Evolutionary conservation across 1,140 invertebrate species (phyloP), one percentile per base, ranked within the genome.

Genomic region (Pectinophora gossypiella): DNA sequence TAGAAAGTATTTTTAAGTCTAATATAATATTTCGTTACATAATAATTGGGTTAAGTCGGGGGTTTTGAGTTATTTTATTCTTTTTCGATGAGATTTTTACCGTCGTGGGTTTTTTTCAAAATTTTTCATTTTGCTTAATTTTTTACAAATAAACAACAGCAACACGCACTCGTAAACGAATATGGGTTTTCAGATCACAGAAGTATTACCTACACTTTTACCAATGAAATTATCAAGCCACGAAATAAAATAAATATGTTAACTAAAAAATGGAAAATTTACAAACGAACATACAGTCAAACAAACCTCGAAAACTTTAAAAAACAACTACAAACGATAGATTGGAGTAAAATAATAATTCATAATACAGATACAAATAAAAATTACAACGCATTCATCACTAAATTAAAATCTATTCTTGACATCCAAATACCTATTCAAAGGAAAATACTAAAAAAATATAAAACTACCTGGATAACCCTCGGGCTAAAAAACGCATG

Each of bases 251-350:
- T 22, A 9, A 46, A 46, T n/a, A 23, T n/a, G n/a, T 6, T 19
- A 18, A 15, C 3, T 6, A 12, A 46, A 19, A 13, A 13, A 5
- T 13, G 10, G n/a, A 23, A 3, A 46, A n/a, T 15, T 5, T 6
- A 7, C 22, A 23, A 38, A 38, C 9, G 13, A n/a, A 38, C 35
- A 38, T 51, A 15, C 22, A 51, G 19, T 23, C 19, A 43, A 27
- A 51, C 6, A 22, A 51, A 44, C 16, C 20, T 32, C 3, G 15
- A 44, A 12, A 27, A 32, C 10, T 51, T 51, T 10, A 51, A 44
- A 45, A 19, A 27, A 18, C 9, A 20, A 1, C 15, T 51, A 19
- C 16, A 23, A 45, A 19, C 19, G 3, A 19, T 44, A 13, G 49
- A 51, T 10, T 51, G 40, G 40, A 51, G n/a, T 22, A 27, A 23